Percentiles rank a stretch among this genome's conserved stretches.
Evolutionary conservation across 1,140 invertebrate species (phyloP).

Genomic region (Drosophila mayri): DNA sequence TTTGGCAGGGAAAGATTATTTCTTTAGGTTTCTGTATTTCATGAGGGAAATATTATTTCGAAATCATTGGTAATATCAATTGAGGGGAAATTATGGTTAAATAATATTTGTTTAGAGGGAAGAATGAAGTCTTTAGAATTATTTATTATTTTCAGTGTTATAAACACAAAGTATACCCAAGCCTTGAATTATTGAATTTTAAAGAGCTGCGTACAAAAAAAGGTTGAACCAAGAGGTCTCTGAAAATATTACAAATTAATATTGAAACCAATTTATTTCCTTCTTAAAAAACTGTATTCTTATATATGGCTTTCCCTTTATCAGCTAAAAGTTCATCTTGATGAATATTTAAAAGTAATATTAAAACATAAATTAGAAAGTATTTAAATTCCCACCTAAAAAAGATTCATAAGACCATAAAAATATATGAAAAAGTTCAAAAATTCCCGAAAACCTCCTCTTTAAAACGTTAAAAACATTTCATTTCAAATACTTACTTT

Average conservation of each 20-base stretch:
- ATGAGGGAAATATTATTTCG: slow-evolving; percentile 10
- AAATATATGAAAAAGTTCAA: no score
- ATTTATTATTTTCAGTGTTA: neutral
- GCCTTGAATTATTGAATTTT: neutral
- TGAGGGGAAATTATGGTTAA: neutral
- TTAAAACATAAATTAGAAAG: no score
- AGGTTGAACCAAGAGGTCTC: no score
- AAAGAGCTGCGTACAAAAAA: neutral
- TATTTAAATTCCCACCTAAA: no score
- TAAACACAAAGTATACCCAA: neutral
- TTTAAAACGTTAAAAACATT: no score
- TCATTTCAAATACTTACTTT: neutral
- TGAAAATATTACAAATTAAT: no score
- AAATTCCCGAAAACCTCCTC: no score
- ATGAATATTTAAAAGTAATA: no score
- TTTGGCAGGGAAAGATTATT: slow-evolving; percentile 53
- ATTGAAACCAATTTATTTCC: no score
- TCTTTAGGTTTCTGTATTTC: slow-evolving; percentile 11
- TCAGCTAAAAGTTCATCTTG: no score
- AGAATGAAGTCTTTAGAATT: neutral
- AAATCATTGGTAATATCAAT: neutral
- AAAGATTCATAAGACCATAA: neutral
- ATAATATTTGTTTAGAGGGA: neutral
- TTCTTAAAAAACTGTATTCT: no score
- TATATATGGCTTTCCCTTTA: no score